phyloP scores from a whole-genome alignment of 2,888 invertebrate species.

The Ecliptopera silaceata region DNA sequence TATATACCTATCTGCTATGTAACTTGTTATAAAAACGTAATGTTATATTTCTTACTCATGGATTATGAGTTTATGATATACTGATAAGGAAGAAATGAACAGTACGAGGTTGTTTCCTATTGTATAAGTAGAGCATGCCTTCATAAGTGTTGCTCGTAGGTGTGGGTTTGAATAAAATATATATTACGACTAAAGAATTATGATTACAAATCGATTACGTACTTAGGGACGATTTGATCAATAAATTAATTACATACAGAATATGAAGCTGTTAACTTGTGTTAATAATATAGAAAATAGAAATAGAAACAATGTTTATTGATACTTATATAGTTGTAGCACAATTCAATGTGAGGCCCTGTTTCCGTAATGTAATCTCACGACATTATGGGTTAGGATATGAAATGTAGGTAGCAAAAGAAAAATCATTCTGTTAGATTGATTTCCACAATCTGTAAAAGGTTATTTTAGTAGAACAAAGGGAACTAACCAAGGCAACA shows the following conservation, averaged over 20 bases:
- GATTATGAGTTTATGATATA: slow-evolving; percentile 9
- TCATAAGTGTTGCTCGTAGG: background rate
- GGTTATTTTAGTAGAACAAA: slow-evolving; percentile 27
- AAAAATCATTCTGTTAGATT: slow-evolving; percentile 31
- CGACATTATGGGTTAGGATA: background rate
- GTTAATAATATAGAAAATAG: no score
- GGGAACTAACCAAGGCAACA: slow-evolving; percentile 75
- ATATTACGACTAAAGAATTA: no score
- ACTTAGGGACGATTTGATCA: no score
- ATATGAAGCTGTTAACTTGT: background rate
- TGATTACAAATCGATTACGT: no score
- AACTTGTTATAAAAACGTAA: slow-evolving; percentile 7
- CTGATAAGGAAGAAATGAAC: slow-evolving; percentile 14
- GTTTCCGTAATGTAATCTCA: no score
- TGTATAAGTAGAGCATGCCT: background rate
- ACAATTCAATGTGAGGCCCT: no score
- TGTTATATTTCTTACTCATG: slow-evolving; percentile 17
- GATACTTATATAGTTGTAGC: no score
- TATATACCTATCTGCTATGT: slow-evolving; percentile 6
- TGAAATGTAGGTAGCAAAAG: background rate
- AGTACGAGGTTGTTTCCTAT: slow-evolving; percentile 15
- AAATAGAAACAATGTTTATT: no score
- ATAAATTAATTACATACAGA: background rate
- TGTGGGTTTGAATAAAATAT: background rate
- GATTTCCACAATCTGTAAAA: slow-evolving; percentile 18